Base-by-base conservation (phyloP, 2,113 vertebrate species). In the Syngnathoides biaculeatus region DNA sequence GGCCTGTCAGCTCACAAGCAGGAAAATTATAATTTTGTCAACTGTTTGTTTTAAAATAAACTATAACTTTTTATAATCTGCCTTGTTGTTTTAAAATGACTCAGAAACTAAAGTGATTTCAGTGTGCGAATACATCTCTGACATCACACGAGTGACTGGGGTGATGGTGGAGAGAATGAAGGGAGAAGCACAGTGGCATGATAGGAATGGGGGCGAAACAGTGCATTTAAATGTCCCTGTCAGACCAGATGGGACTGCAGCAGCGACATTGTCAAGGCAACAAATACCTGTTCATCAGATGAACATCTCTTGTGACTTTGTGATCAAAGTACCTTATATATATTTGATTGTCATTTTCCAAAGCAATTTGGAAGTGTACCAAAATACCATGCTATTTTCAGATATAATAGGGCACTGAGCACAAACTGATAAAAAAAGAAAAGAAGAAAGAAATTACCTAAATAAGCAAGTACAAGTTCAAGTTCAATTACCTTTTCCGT, bases 271-370 rank as follows among this genome's bases (percentile, higher is more conserved):
- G 83, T 87, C 68, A 74, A 73, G 69, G 69, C 60, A 73, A 73
- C 6, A 27, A 87, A 84, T 83, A 89, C 84, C 79, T 88, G 84
- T 70, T 73, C 72, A 3, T 53, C 2, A 20, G 70, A 64, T 85
- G 74, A 73, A 72, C 69, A 26, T 70, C 66, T 59, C 69, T 64
- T 66, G 7, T 27, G 66, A 45, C 74, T 69, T 58, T 45, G 65
- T 76, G 84, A 88, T 89, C 86, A 87, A 88, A 85, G 88, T 79
- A 80, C 73, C 71, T 62, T 38, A 72, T 79, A 77, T 84, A 79
- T 73, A 85, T 89, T 83, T 81, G 42, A 86, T 59, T 59, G 17
- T 57, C 56, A 58, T 19, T 17, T 58, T 38, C 38, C 38, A 11
- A 38, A 35, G 8, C 27, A 58, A 35, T 35, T 19, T 11, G 7